Percentiles rank a stretch among this genome's conserved stretches.
Evolutionary conservation across 2,888 invertebrate species (phyloP).

Genomic region (Heliconius ethilla): DNA sequence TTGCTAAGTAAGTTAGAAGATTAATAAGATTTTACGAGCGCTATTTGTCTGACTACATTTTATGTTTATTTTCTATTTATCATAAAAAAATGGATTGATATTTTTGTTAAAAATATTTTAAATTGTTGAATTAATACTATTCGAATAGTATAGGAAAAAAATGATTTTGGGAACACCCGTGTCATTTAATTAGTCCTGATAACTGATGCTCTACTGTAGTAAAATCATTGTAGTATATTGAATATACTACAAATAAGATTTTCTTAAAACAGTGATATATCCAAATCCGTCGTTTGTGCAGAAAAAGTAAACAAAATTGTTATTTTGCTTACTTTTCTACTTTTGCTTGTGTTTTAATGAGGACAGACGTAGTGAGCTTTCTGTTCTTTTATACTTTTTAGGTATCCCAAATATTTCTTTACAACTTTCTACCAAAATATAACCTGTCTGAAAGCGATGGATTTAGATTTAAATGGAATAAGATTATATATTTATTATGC

Average conservation of each 20-base stretch:
- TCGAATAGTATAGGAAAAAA: neutral
- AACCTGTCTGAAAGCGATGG: neutral
- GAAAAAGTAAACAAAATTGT: neutral
- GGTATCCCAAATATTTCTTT: neutral
- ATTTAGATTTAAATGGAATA: neutral
- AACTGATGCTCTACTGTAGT: neutral
- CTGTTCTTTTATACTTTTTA: constrained; percentile 3
- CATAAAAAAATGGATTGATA: no score
- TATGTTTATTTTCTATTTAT: no score
- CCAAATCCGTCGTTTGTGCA: neutral
- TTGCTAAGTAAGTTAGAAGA: no score
- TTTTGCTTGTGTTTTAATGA: neutral
- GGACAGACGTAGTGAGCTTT: neutral
- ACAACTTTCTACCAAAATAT: neutral
- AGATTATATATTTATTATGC: neutral
- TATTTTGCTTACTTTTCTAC: no score
- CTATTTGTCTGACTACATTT: no score
- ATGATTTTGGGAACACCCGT: no score
- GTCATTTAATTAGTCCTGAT: no score
- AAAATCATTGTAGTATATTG: neutral
- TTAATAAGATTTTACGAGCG: no score
- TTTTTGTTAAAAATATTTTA: no score
- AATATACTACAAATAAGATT: neutral
- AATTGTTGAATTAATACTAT: neutral
- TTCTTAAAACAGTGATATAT: neutral